These are phyloP conservation scores for Hoplodrina ambigua DNA, from an alignment of 2,888 invertebrate species.

Conservation along the genomic window DNA sequence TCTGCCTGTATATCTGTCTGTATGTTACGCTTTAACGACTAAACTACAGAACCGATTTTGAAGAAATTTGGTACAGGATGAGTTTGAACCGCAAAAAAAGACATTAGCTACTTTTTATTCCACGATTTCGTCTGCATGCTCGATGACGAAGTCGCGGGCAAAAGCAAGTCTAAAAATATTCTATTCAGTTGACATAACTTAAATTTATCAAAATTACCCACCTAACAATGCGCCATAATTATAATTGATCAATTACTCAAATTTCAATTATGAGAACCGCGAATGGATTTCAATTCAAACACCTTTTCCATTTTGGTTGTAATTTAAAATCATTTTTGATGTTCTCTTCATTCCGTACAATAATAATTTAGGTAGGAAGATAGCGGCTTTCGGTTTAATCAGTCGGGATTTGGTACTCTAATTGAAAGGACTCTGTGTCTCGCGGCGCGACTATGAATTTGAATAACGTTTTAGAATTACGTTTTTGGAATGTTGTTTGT, in stretches of 20 bases:
- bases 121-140: too few species aligned
- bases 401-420: conserved; percentile 69
- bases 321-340: conserved; percentile 64
- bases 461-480: conserved; percentile 58
- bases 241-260: conserved; percentile 41
- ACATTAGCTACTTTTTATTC: too few species aligned
- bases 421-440: conserved; percentile 67
- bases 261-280: conserved; percentile 24
- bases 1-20: too few species aligned
- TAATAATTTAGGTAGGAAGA: conserved; percentile 60
- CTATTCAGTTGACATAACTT: not conserved
- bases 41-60: too few species aligned
- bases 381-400: conserved; percentile 66
- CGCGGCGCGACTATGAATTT: conserved; percentile 59
- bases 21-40: too few species aligned
- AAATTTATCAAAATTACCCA: conserved; percentile 21
- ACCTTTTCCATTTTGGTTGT: conserved; percentile 45
- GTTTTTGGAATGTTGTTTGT: conserved; percentile 33
- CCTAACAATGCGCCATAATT: conserved; percentile 11
- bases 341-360: conserved; percentile 60
- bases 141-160: too few species aligned
- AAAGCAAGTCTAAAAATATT: not conserved
- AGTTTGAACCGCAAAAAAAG: too few species aligned
- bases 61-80: too few species aligned
- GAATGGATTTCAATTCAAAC: conserved; percentile 36